Conservation (phyloP, 2,113 vertebrate genomes). For the Oenanthe oenanthe region DNA sequence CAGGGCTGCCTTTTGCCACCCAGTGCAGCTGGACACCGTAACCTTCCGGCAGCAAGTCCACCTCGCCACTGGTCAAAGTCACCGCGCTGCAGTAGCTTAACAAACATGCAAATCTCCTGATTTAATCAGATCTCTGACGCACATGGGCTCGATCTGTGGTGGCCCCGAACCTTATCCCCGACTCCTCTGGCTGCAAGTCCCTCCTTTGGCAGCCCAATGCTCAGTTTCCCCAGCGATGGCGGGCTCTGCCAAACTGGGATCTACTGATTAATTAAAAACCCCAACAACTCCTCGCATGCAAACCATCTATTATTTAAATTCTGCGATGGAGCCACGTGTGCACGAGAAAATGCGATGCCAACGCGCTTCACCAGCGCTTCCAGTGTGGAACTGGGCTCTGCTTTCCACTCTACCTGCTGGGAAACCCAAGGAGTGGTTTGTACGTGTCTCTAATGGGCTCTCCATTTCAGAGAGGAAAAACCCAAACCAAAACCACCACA, state of each 20-base stretch:
- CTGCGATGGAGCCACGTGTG: fast-evolving
- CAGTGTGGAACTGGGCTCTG: not conserved
- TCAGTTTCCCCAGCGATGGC: not conserved
- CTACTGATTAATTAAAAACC: not conserved
- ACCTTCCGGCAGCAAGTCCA: not conserved
- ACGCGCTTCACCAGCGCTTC: fast-evolving
- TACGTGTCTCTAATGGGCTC: fast-evolving
- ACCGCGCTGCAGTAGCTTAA: not conserved
- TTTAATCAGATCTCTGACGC: not conserved
- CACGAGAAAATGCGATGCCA: fast-evolving
- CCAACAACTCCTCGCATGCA: not conserved
- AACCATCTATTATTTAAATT: not conserved
- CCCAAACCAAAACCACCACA: not conserved
- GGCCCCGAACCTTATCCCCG: fast-evolving
- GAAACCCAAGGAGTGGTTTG: not conserved
- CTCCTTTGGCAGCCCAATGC: not conserved
- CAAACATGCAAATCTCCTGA: not conserved
- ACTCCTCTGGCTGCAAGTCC: not conserved
- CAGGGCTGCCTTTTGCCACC: not conserved
- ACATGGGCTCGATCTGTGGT: fast-evolving
- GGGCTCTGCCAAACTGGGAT: not conserved
- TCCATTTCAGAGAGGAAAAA: fast-evolving
- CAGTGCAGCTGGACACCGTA: fast-evolving
- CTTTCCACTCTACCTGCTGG: not conserved
- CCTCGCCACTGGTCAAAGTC: not conserved